phyloP scores from a whole-genome alignment of 2,113 vertebrate species.

The Synchiropus splendidus region DNA sequence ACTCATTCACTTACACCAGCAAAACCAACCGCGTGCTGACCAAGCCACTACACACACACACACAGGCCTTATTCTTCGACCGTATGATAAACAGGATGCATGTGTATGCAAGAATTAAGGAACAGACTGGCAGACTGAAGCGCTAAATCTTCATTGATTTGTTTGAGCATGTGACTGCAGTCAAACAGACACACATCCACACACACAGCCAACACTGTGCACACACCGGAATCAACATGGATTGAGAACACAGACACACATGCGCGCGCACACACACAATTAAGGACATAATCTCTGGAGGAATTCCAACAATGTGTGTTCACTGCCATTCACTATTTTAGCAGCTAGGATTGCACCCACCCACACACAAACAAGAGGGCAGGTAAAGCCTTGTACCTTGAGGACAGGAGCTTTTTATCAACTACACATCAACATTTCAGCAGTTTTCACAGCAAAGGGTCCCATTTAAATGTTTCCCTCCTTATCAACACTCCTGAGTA shows the following conservation, averaged over 20 bases:
- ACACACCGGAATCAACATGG: constrained; percentile 20
- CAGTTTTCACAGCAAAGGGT: too few relatives aligned
- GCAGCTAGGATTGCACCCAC: constrained; percentile 12
- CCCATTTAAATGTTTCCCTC: too few relatives aligned
- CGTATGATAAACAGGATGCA: neutral
- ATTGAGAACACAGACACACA: constrained; percentile 10
- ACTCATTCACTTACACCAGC: constrained; percentile 50
- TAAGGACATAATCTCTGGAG: constrained; percentile 51
- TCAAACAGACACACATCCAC: too few relatives aligned
- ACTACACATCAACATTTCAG: too few relatives aligned
- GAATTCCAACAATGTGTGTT: constrained; percentile 54
- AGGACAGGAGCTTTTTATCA: too few relatives aligned
- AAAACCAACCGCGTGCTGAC: constrained; percentile 25
- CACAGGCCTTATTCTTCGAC: constrained; percentile 4
- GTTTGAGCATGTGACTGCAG: constrained; percentile 1
- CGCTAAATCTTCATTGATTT: neutral
- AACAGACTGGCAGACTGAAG: neutral
- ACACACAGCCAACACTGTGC: constrained; percentile 14
- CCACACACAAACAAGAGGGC: constrained; percentile 7
- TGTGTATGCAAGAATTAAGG: neutral
- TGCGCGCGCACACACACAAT: constrained; percentile 28
- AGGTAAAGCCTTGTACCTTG: too few relatives aligned
- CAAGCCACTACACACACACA: constrained; percentile 15
- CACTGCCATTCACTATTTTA: constrained; percentile 41
- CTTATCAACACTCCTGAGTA: too few relatives aligned